These are phyloP conservation scores for Hippocampus barbouri DNA, from an alignment of 2,113 vertebrate genomes.

Conservation along the genomic window DNA sequence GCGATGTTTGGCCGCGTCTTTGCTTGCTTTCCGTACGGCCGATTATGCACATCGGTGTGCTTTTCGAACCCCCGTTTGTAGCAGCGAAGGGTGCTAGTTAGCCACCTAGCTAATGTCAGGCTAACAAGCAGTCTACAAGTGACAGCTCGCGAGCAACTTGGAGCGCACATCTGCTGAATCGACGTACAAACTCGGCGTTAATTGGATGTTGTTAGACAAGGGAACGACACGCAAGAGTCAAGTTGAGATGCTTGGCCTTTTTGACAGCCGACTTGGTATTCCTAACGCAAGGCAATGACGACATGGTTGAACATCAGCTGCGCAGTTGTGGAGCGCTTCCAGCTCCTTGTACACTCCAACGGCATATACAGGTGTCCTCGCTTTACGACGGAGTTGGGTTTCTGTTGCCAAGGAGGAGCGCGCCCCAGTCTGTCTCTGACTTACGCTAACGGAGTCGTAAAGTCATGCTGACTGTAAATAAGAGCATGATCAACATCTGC, in stretches of 20 bases:
- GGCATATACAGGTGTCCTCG: background rate
- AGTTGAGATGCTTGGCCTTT: background rate
- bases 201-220: background rate
- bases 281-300: conserved; percentile 47
- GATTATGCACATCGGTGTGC: background rate
- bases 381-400: background rate
- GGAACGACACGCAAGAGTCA: background rate
- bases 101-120: conserved; percentile 55
- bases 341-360: conserved; percentile 15
- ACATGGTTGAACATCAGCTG: conserved; percentile 57
- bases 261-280: conserved; percentile 22
- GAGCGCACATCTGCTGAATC: conserved; percentile 29
- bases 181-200: background rate
- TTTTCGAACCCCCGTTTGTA: background rate
- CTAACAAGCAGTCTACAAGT: conserved; percentile 27
- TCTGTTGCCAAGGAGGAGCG: background rate
- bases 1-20: background rate
- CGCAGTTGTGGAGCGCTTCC: conserved; percentile 43
- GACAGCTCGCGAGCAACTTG: conserved; percentile 30
- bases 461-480: background rate
- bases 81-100: conserved; percentile 3
- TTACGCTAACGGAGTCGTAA: background rate
- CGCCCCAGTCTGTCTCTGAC: background rate
- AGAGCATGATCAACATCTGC: background rate
- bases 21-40: background rate